Base-by-base conservation (phyloP, 2,797 vertebrate species). In the Acipenser oxyrinchus region DNA sequence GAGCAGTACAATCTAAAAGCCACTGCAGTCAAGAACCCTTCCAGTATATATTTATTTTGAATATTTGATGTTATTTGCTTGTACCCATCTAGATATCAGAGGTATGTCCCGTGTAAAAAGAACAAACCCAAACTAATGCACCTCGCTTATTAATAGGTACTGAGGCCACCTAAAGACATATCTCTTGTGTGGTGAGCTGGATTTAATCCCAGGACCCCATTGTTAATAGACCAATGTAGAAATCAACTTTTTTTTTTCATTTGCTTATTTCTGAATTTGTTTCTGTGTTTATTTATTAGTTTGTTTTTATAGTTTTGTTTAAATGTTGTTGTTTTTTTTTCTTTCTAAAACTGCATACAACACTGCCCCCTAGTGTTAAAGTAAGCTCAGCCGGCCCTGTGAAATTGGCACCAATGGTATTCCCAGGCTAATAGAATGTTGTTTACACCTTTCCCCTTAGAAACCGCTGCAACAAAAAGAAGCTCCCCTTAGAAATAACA, bases 381-480 rank as follows among this genome's bases (percentile, higher is more conserved):
- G 63, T 12, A 23, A 63, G 61, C 7, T 48, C 37, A 59, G 68
- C 57, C 8, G 50, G 69, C 52, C 67, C 63, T 71, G 61, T 72
- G 64, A 68, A 64, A 23, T 73, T 69, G 66, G 62, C 52, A 50
- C 71, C 61, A 64, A 65, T 60, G 71, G 64, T 68, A 65, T 51
- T 37, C 75, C 63, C n/a, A 15, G 69, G 66, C 74, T 85, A 74
- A 87, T 59, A 71, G 66, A 73, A 68, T 66, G 68, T 60, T 83
- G 81, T 89, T 72, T 78, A 76, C 84, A 82, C 82, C 82, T 73
- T 67, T 72, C 23, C 66, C 76, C 68, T 76, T 70, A 91, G 89
- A 90, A 91, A 86, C 85, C 85, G 0, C 75, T 85, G 79, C 71
- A 78, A 75, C 88, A 87, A 82, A 91, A 91, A 87, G 88, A 91